These are phyloP conservation scores for Ibidorhyncha struthersii DNA, from an alignment of 2,113 vertebrate genomes.

Conservation along the genomic window DNA sequence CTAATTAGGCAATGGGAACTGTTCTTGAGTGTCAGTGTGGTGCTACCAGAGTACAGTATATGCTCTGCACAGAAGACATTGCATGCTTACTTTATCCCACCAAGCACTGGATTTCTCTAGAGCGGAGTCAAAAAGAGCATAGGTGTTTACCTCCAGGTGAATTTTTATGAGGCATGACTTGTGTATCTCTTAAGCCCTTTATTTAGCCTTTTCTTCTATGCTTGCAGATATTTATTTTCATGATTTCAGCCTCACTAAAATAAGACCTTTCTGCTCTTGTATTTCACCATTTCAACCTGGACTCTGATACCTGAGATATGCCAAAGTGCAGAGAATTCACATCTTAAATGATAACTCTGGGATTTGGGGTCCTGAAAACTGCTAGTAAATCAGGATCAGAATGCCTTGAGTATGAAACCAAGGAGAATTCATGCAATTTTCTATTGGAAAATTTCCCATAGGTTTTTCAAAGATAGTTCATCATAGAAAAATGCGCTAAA, in stretches of 20 bases:
- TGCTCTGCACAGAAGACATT: background rate
- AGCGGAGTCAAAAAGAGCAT: background rate
- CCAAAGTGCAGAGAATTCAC: background rate
- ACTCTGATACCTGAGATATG: background rate
- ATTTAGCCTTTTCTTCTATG: constrained; percentile 44
- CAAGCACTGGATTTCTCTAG: background rate
- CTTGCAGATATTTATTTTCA: constrained; percentile 50
- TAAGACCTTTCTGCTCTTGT: background rate
- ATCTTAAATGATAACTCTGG: background rate
- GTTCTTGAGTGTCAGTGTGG: background rate
- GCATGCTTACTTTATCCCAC: background rate
- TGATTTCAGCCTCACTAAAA: background rate
- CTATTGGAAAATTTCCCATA: background rate
- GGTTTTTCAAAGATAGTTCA: background rate
- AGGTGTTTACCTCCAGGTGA: constrained; percentile 15
- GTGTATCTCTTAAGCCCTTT: constrained; percentile 34
- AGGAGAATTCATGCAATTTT: background rate
- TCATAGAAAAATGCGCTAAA: background rate
- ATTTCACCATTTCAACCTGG: constrained; percentile 49
- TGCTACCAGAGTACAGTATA: background rate
- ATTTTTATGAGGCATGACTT: constrained; percentile 15
- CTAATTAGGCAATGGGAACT: background rate
- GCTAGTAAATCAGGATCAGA: background rate
- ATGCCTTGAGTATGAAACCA: background rate
- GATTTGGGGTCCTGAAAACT: background rate